Evolutionary conservation across 2,113 vertebrate genomes (phyloP).

Genomic region (Gasterosteus nipponicus): DNA sequence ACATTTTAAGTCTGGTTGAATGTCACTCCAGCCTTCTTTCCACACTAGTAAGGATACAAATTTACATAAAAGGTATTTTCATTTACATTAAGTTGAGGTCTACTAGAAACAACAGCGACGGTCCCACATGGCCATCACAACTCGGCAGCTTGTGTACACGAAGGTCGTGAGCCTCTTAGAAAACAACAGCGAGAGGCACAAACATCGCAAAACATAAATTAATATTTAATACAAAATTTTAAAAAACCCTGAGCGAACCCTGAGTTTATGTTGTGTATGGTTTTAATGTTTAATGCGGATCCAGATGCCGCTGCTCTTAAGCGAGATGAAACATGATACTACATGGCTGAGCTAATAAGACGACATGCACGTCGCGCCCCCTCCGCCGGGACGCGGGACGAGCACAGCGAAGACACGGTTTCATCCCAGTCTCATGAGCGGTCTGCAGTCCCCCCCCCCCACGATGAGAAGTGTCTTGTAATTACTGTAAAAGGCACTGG

Average conservation of each 20-base stretch:
- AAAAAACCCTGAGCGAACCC: conserved; percentile 56
- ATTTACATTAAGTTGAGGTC: neutral
- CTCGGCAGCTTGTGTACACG: conserved; percentile 27
- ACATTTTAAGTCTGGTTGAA: conserved; percentile 1
- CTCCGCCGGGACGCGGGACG: conserved; percentile 17
- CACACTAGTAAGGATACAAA: neutral
- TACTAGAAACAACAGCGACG: conserved; percentile 4
- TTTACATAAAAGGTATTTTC: conserved; percentile 2
- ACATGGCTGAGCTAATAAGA: conserved; percentile 69
- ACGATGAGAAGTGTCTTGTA: neutral
- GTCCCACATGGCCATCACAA: conserved; percentile 3
- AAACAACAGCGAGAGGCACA: conserved; percentile 26
- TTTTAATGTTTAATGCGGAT: conserved; percentile 79
- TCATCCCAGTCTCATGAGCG: conserved; percentile 23
- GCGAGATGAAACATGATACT: conserved; percentile 71
- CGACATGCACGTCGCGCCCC: conserved; percentile 38
- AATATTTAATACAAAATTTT: conserved; percentile 72
- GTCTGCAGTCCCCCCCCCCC: neutral
- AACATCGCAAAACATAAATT: conserved; percentile 57
- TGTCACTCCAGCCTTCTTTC: neutral
- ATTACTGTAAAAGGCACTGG: conserved; percentile 9
- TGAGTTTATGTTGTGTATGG: conserved; percentile 58
- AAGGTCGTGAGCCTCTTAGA: neutral
- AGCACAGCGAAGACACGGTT: conserved; percentile 14
- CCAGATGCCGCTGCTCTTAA: conserved; percentile 79